Evolutionary conservation across 1,140 invertebrate species (phyloP), one percentile per base, ranked within the genome.

Genomic region (Ips typographus): DNA sequence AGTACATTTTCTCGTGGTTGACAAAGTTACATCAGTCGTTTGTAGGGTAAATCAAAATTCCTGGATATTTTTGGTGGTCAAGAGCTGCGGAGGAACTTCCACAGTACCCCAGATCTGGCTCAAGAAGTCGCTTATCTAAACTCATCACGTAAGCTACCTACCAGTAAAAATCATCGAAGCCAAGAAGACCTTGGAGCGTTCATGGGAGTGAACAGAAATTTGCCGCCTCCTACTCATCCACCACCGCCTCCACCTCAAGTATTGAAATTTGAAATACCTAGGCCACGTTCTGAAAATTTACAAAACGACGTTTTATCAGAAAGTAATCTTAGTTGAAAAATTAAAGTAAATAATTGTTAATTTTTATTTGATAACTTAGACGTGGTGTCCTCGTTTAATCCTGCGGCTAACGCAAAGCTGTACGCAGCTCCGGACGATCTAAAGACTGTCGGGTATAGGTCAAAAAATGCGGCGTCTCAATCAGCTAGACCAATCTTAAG

Each of bases 371-470:
- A 82, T 38, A 83, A 91, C 42, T 22, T 22, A 22, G 22, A 22
- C 22, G 22, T 22, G 22, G 89, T 92, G 83, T 94, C 92, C 5
- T 93, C 92, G 73, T 95, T 95, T 82, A 88, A 90, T 71, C 94
- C 94, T 0, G 85, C 89, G 47, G 89, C 91, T 71, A 89, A 85
- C 82, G 93, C 93, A 61, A 95, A 95, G 79, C 82, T 95, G 43
- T 95, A 95, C 80, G 94, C 93, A 4, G 92, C 91, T 44, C 93
- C 94, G 4, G 89, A 92, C 76, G 92, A 93, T 77, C 85, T 93
- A 72, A 91, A 90, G 74, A 87, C 87, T 39, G 90, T 94, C 22
- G 92, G 90, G 2, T 94, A 91, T 77, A 84, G 91, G 65, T 88
- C 87, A 2, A 85, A 85, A 69, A 88, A 85, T 76, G 71, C 87